phyloP scores from a whole-genome alignment of 2,797 vertebrate genomes.

The Gouania willdenowi region DNA sequence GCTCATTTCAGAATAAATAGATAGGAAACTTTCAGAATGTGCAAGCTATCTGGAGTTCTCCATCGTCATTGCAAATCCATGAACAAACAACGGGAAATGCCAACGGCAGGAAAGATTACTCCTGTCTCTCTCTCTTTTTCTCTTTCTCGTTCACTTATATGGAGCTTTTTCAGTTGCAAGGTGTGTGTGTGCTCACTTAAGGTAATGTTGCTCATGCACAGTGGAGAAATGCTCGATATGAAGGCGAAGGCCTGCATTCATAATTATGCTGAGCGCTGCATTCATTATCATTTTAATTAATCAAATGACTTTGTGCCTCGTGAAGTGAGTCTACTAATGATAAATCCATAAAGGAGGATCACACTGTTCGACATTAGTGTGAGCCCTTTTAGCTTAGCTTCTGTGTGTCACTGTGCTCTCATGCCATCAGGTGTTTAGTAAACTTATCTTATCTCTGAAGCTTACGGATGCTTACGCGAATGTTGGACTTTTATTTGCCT shows the following conservation, averaged over 20 bases:
- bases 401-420: not conserved
- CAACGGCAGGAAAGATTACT: constrained; percentile 9
- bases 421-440: not conserved
- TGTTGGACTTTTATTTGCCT: not conserved
- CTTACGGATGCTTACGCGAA: not conserved
- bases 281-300: constrained; percentile 1
- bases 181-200: not conserved
- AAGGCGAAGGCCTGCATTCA: not conserved
- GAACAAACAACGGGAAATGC: constrained; percentile 6
- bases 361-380: not conserved
- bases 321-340: not conserved
- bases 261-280: not conserved
- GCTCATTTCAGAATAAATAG: constrained; percentile 20
- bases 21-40: constrained; percentile 14
- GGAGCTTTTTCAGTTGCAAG: not conserved
- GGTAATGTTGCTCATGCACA: not conserved
- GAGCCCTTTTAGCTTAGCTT: not conserved
- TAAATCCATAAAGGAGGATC: not conserved
- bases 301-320: not conserved
- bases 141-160: not conserved
- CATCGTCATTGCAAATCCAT: constrained; percentile 2
- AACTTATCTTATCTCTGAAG: not conserved
- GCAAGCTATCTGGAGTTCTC: not conserved
- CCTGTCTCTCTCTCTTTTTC: too few relatives aligned
- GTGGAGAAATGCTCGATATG: not conserved